These are phyloP conservation scores for Odobenus rosmarus DNA, from an alignment of 2,113 vertebrate species.

Conservation along the genomic window DNA sequence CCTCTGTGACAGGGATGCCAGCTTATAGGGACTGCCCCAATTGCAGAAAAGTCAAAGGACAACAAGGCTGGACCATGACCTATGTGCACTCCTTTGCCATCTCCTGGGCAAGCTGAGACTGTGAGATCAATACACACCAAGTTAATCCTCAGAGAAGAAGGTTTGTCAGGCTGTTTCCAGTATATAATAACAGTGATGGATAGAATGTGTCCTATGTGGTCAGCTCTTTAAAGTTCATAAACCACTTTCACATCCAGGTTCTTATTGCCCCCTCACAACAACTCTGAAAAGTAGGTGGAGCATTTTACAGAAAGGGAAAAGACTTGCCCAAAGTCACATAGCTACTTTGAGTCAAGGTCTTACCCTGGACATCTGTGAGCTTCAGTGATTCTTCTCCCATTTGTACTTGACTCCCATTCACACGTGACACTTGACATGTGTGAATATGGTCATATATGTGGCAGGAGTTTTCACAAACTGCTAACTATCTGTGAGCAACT, in stretches of 20 bases:
- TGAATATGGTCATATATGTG: background rate
- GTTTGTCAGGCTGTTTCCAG: background rate
- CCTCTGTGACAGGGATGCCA: background rate
- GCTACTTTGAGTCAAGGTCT: background rate
- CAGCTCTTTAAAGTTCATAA: background rate
- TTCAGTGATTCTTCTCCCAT: conserved; percentile 10
- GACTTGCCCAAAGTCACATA: background rate
- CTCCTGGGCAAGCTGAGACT: background rate
- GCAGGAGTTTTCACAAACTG: background rate
- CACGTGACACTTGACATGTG: background rate
- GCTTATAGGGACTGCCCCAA: background rate
- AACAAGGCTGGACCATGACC: background rate
- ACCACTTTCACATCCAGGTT: background rate
- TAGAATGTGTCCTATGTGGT: background rate
- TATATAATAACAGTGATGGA: background rate
- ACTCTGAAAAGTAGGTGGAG: conserved; percentile 11
- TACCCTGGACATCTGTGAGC: background rate
- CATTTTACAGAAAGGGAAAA: conserved; percentile 33
- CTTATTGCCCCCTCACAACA: background rate
- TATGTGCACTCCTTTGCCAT: background rate
- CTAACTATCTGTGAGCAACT: conserved; percentile 7
- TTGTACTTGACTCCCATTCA: too few species aligned
- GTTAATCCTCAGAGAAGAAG: background rate
- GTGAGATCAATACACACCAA: background rate
- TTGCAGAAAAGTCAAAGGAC: background rate